phyloP scores from a whole-genome alignment of 2,797 vertebrate genomes.

The Buphagus erythrorhynchus region DNA sequence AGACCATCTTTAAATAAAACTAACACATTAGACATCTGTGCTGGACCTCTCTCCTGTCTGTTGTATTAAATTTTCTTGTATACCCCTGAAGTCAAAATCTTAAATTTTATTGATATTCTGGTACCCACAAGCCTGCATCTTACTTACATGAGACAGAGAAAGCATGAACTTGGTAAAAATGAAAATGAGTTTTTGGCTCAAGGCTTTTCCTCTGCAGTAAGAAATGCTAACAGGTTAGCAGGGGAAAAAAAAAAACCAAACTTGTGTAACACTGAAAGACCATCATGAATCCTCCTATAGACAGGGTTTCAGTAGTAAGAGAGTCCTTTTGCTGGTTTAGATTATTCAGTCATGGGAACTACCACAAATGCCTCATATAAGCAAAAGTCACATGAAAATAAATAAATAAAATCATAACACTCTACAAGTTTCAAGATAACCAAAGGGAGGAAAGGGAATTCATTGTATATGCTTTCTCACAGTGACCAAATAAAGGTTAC shows the following conservation, averaged over 20 bases:
- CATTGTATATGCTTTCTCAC: slow-evolving; percentile 44
- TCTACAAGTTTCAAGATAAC: neutral
- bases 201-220: neutral
- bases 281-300: neutral
- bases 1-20: slow-evolving; percentile 69
- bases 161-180: neutral
- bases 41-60: slow-evolving; percentile 47
- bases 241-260: neutral
- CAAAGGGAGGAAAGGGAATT: slow-evolving; percentile 55
- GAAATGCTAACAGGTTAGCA: neutral
- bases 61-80: neutral
- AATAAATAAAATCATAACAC: neutral
- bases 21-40: slow-evolving; percentile 26
- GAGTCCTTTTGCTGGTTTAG: neutral
- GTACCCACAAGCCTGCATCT: neutral
- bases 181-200: neutral
- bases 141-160: neutral
- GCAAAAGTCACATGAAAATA: neutral
- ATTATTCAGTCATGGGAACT: neutral
- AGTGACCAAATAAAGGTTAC: slow-evolving; percentile 50
- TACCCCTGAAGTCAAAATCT: neutral
- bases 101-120: neutral
- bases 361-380: neutral
- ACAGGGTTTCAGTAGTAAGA: slow-evolving; percentile 1
- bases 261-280: neutral